Percentiles rank a stretch among this genome's conserved stretches.
Conservation (phyloP, 2,888 invertebrate genomes). For the Cryptosula pallasiana region DNA sequence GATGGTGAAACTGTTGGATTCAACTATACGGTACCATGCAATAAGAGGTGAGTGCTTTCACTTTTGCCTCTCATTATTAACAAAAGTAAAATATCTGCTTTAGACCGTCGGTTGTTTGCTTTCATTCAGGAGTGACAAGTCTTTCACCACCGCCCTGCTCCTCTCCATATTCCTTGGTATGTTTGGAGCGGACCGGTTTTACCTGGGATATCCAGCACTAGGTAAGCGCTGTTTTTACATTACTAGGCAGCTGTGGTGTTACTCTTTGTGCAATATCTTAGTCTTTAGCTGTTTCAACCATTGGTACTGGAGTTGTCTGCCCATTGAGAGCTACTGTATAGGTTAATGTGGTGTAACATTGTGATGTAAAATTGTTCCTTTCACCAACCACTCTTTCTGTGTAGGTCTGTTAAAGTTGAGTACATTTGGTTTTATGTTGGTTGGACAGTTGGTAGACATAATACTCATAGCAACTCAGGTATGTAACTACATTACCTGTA, state of each 20-base stretch:
- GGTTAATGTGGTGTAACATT: too few relatives aligned
- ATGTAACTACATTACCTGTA: too few relatives aligned
- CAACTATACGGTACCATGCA: slow-evolving; percentile 66
- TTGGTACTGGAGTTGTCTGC: too few relatives aligned
- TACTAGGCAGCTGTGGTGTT: too few relatives aligned
- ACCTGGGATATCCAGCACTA: slow-evolving; percentile 94
- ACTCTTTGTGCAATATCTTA: background rate
- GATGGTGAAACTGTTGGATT: slow-evolving; percentile 66
- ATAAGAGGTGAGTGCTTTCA: slow-evolving; percentile 78
- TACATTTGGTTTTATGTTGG: slow-evolving; percentile 91
- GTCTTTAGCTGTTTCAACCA: background rate
- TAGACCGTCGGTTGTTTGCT: too few relatives aligned
- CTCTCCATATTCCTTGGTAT: slow-evolving; percentile 94
- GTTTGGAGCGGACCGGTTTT: slow-evolving; percentile 95
- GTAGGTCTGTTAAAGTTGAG: slow-evolving; percentile 80
- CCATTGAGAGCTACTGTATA: too few relatives aligned
- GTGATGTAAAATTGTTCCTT: too few relatives aligned
- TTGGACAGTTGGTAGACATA: slow-evolving; percentile 87
- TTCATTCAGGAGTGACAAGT: slow-evolving; percentile 77
- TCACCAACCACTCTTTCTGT: slow-evolving; percentile 22
- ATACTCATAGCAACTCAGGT: slow-evolving; percentile 91
- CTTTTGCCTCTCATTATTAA: too few relatives aligned
- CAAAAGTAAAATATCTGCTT: too few relatives aligned
- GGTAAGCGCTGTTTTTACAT: slow-evolving; percentile 53
- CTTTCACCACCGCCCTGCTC: slow-evolving; percentile 82